Percentiles rank a stretch among this genome's conserved stretches.
These are phyloP conservation scores for Silurus glanis DNA, from an alignment of 2,113 vertebrate species.

Conservation along the genomic window DNA sequence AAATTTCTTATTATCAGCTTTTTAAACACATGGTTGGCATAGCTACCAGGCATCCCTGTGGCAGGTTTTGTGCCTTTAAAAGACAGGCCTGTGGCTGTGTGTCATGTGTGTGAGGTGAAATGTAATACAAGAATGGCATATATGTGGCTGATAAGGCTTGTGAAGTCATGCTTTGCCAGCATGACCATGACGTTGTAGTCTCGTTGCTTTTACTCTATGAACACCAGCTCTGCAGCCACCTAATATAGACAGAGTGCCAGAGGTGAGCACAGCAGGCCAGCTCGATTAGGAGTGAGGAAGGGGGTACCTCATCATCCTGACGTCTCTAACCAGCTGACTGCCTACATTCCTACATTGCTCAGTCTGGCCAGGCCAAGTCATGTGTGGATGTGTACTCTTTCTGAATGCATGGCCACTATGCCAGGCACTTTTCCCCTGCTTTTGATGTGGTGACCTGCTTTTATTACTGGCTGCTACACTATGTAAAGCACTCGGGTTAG, in stretches of 20 bases:
- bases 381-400: slow-evolving; percentile 32
- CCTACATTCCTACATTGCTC: slow-evolving; percentile 50
- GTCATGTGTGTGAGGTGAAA: slow-evolving; percentile 44
- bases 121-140: slow-evolving; percentile 55
- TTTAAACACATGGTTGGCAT: slow-evolving; percentile 55
- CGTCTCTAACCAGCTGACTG: slow-evolving; percentile 58
- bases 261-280: slow-evolving; percentile 19
- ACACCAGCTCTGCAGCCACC: slow-evolving; percentile 46
- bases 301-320: slow-evolving; percentile 41
- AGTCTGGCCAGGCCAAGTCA: slow-evolving; percentile 33
- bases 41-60: slow-evolving; percentile 43
- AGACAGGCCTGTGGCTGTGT: slow-evolving; percentile 28
- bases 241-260: slow-evolving; percentile 66
- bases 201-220: slow-evolving; percentile 12
- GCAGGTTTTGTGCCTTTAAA: slow-evolving; percentile 48
- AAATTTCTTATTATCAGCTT: slow-evolving; percentile 50
- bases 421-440: slow-evolving; percentile 21
- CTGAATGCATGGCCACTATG: slow-evolving; percentile 17
- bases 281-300: not conserved
- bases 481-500: slow-evolving; percentile 21
- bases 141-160: slow-evolving; percentile 62
- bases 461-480: slow-evolving; percentile 11
- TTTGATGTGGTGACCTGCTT: slow-evolving; percentile 42
- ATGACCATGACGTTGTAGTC: slow-evolving; percentile 67
- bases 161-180: slow-evolving; percentile 65